Evolutionary conservation across 1,140 invertebrate genomes (phyloP).

Genomic region (Heterodera schachtii): DNA sequence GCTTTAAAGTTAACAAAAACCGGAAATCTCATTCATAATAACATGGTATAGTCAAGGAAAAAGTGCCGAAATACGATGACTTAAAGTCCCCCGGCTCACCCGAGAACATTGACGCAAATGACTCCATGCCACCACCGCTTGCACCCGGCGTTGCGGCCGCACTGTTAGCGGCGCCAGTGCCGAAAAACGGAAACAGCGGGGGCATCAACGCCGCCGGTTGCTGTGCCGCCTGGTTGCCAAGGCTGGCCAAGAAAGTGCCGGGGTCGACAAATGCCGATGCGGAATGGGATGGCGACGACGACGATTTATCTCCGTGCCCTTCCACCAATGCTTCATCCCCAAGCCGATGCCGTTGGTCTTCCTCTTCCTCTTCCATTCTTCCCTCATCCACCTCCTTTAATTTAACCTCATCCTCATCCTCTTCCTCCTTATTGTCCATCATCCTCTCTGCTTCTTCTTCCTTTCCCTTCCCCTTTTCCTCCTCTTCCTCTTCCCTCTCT

Average conservation of each 20-base stretch:
- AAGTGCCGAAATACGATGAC: background rate
- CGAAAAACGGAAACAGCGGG: constrained; percentile 12
- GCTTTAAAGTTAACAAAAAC: no score
- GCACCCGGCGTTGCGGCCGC: constrained; percentile 13
- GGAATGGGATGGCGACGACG: background rate
- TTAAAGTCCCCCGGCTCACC: constrained; percentile 1
- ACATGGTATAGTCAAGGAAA: background rate
- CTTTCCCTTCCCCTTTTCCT: constrained; percentile 22
- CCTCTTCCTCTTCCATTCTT: no score
- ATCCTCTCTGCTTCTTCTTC: constrained; percentile 19
- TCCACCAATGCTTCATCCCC: no score
- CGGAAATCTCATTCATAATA: background rate
- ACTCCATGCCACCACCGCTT: constrained; percentile 24
- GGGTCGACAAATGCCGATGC: no score
- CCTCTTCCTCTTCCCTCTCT: background rate
- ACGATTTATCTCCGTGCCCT: background rate
- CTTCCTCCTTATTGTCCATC: background rate
- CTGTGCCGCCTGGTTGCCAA: constrained; percentile 31
- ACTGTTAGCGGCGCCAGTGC: constrained; percentile 15
- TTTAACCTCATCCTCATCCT: constrained; percentile 3
- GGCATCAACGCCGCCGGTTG: constrained; percentile 8
- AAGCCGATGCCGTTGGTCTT: no score
- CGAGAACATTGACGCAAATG: constrained; percentile 27
- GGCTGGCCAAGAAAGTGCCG: constrained; percentile 36
- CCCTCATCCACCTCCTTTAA: background rate